Conservation (phyloP, 2,797 vertebrate species). For the Intellagama lesueurii region DNA sequence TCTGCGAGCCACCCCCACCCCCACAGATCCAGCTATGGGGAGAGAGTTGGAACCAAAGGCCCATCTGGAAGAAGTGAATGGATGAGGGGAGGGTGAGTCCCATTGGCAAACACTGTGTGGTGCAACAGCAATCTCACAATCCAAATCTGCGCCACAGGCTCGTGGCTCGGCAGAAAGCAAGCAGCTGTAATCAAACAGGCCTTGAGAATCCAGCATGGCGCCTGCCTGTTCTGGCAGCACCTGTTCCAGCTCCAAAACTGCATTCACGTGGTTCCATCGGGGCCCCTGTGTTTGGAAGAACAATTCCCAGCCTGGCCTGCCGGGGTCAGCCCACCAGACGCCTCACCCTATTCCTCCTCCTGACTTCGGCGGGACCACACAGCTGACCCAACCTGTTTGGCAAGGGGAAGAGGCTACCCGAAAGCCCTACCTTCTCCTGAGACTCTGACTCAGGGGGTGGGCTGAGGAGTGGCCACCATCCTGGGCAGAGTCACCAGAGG, state of each 20-base stretch:
- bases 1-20: constrained; percentile 86
- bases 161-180: too few relatives aligned
- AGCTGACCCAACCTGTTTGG: too few relatives aligned
- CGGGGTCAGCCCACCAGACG: rapidly evolving
- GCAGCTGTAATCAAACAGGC: too few relatives aligned
- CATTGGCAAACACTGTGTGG: rapidly evolving
- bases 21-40: constrained; percentile 98
- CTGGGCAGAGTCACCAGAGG: background rate
- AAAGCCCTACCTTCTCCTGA: background rate
- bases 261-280: rapidly evolving
- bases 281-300: background rate
- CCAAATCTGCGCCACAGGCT: too few relatives aligned
- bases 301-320: background rate
- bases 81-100: background rate
- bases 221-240: too few relatives aligned
- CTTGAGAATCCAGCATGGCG: too few relatives aligned
- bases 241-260: background rate
- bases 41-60: constrained; percentile 95
- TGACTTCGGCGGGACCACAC: background rate
- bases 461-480: too few relatives aligned
- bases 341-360: background rate
- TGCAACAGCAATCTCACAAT: rapidly evolving
- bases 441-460: too few relatives aligned
- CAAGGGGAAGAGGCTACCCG: background rate
- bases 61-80: constrained; percentile 81